These are phyloP conservation scores for Brachionus angularis DNA, from an alignment of 1,140 invertebrate species.

Conservation along the genomic window DNA sequence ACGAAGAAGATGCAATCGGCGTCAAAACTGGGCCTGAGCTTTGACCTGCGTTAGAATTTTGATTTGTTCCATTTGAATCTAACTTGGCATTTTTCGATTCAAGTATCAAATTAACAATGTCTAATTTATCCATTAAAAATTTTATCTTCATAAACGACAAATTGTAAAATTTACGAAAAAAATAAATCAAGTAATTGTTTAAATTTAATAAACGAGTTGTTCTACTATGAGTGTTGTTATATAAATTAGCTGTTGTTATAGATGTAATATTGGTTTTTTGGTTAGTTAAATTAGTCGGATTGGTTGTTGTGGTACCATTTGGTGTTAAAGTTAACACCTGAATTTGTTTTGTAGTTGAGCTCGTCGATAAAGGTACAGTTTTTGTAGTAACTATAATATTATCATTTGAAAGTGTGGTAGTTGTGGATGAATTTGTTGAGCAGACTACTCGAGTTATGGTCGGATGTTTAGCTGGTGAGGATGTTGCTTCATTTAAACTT, in stretches of 20 bases:
- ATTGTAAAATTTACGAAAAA: conserved; percentile 34
- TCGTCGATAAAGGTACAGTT: neutral
- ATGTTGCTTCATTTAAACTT: too few species aligned
- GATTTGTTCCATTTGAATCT: neutral
- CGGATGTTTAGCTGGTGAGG: conserved; percentile 4
- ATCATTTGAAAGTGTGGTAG: conserved; percentile 1
- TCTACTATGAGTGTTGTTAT: too few species aligned
- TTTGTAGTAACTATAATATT: conserved; percentile 13
- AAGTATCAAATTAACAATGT: neutral
- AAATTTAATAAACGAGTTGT: neutral
- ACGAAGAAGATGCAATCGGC: neutral
- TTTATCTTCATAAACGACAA: neutral
- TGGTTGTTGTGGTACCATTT: neutral
- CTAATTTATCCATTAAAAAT: neutral
- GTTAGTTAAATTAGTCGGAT: too few species aligned
- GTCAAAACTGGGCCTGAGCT: too few species aligned
- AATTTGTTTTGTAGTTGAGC: conserved; percentile 1
- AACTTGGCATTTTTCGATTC: neutral
- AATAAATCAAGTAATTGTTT: conserved; percentile 21
- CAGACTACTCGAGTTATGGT: conserved; percentile 10
- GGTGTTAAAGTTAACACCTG: conserved; percentile 21
- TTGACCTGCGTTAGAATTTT: too few species aligned
- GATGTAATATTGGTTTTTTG: too few species aligned
- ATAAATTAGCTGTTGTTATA: too few species aligned
- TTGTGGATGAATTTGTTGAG: conserved; percentile 25